Conservation (phyloP, 2,888 invertebrate genomes). For the Cryptocephalus primarius region DNA sequence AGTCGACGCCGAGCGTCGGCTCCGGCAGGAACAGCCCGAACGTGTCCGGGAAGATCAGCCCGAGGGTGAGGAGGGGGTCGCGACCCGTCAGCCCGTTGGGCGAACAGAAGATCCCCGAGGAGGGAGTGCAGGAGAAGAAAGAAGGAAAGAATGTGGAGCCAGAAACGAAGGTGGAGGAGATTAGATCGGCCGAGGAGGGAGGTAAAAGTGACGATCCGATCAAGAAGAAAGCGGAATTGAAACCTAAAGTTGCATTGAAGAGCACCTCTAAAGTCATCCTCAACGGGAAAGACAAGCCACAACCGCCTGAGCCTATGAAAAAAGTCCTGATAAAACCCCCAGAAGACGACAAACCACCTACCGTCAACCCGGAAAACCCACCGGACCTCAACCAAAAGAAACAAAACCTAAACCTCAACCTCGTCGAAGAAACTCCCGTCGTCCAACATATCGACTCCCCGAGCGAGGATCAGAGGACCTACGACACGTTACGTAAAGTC, state of each 20-base stretch:
- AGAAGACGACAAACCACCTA: neutral
- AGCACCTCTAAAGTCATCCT: neutral
- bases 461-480: conserved; percentile 36
- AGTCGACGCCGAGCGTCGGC: conserved; percentile 39
- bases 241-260: conserved; percentile 3
- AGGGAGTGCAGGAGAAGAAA: conserved; percentile 1
- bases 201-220: neutral
- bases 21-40: conserved; percentile 50
- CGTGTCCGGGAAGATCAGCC: conserved; percentile 49
- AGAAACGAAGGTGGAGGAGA: neutral
- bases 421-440: conserved; percentile 4
- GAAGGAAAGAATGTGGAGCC: neutral
- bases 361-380: neutral
- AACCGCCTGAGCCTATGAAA: neutral
- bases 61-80: conserved; percentile 35
- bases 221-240: conserved; percentile 6
- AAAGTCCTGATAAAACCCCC: neutral
- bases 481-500: conserved; percentile 32
- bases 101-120: neutral
- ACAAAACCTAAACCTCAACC: conserved; percentile 10
- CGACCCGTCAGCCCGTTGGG: conserved; percentile 36
- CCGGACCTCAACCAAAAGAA: conserved; percentile 7
- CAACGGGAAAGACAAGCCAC: neutral
- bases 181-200: neutral
- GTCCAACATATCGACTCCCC: conserved; percentile 30